Evolutionary conservation across 2,888 invertebrate genomes (phyloP), one percentile per base, ranked within the genome.

Genomic region (Lathronympha strigana): DNA sequence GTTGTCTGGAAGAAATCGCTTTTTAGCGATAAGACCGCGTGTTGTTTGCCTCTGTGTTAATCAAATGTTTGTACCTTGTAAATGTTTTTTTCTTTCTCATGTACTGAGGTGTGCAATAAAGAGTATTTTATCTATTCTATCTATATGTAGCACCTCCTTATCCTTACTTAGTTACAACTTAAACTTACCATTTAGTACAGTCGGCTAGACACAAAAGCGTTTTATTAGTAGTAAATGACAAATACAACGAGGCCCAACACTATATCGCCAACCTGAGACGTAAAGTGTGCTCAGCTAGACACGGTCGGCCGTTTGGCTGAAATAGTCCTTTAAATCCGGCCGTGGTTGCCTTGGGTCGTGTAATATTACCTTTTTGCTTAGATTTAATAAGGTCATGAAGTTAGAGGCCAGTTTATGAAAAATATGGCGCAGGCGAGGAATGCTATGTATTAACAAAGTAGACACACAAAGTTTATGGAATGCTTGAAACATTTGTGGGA

Each of bases 271-370:
- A 4, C 43, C 13, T 70, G 69, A 70, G 71, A 70, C 68, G 71
- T 71, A 70, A 74, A 71, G 74, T 78, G 74, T 72, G 70, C 71
- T 68, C 70, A 73, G 62, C 63, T 63, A 64, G 66, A 68, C 76
- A 76, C 76, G 78, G 76, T 75, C 75, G 77, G 76, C 63, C 69
- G 69, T 68, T 71, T 60, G 60, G 66, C 68, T 67, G 68, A 72
- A 73, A 72, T 71, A 67, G 68, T 74, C 71, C 71, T 72, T 71
- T 57, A 71, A 72, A 75, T 73, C 70, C 64, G 72, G 69, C 68
- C 70, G 62, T 43, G 49, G 50, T 38, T 19, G 47, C 66, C 43
- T 45, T 6, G 57, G 31, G 45, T 21, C 43, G 28, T 57, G 57
- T 45, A 54, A 40, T 38, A 11, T 45, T 55, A 28, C 40, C 28